These are phyloP conservation scores for Capreolus pygargus DNA, from an alignment of 2,113 vertebrate genomes.

Conservation along the genomic window DNA sequence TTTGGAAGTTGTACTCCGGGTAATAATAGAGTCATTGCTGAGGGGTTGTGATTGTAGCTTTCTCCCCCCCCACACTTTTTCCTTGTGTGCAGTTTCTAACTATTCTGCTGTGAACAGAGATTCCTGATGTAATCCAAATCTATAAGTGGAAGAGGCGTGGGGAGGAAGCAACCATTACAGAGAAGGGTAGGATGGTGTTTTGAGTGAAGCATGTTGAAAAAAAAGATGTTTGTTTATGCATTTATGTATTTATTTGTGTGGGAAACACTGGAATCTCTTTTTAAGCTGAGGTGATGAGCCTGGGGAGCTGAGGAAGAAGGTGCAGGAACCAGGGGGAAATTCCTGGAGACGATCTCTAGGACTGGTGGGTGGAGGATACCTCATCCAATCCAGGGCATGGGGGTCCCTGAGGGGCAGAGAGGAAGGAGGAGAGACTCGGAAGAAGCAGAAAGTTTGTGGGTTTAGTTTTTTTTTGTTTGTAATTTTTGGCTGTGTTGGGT, in stretches of 20 bases:
- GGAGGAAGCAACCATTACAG: not conserved
- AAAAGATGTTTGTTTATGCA: not conserved
- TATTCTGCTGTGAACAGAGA: not conserved
- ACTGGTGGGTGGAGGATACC: rapidly evolving
- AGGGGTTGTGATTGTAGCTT: not conserved
- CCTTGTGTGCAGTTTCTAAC: not conserved
- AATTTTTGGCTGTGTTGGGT: not conserved
- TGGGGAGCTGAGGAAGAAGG: not conserved
- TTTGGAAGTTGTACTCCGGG: not conserved
- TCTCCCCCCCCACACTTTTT: not conserved
- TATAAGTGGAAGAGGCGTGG: not conserved
- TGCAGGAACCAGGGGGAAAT: not conserved
- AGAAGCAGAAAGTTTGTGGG: not conserved
- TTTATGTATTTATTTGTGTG: not conserved
- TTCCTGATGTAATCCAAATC: not conserved
- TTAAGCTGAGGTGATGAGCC: not conserved
- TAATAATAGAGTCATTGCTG: not conserved
- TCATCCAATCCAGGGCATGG: not conserved
- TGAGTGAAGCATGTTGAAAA: not conserved
- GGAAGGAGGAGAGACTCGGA: not conserved
- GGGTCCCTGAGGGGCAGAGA: not conserved
- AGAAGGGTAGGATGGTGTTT: not conserved
- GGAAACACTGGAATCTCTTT: not conserved
- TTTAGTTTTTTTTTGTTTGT: too few species aligned
- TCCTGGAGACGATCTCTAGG: not conserved